These are phyloP conservation scores for Oscheius sp. DNA, from an alignment of 2,888 invertebrate genomes.

Conservation along the genomic window DNA sequence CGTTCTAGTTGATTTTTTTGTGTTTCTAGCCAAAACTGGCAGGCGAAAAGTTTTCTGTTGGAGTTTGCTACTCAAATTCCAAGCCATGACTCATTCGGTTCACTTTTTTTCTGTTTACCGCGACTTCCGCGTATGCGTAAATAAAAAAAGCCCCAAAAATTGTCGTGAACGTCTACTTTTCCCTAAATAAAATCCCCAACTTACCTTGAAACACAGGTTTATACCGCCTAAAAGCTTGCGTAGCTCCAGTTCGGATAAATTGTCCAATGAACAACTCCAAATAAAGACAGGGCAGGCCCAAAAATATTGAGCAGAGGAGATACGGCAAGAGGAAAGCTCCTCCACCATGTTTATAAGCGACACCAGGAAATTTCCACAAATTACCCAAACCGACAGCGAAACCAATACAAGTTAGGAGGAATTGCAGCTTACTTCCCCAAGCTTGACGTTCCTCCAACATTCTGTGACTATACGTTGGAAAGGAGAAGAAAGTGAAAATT, in stretches of 20 bases:
- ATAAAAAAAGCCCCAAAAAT: too few relatives aligned
- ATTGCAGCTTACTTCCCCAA: slow-evolving; percentile 37
- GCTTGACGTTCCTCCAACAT: slow-evolving; percentile 26
- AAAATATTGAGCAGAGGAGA: slow-evolving; percentile 21
- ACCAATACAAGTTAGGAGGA: slow-evolving; percentile 37
- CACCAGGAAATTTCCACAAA: slow-evolving; percentile 34
- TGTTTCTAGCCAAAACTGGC: too few relatives aligned
- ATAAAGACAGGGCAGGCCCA: slow-evolving; percentile 34
- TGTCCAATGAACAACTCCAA: slow-evolving; percentile 38
- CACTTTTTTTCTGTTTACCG: too few relatives aligned
- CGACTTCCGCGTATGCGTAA: too few relatives aligned
- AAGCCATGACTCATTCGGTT: too few relatives aligned
- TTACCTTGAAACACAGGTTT: slow-evolving; percentile 36
- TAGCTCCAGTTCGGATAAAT: slow-evolving; percentile 24
- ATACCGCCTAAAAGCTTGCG: slow-evolving; percentile 27
- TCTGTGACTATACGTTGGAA: too few relatives aligned
- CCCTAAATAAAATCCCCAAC: too few relatives aligned
- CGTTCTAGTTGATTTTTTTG: too few relatives aligned
- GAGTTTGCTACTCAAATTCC: too few relatives aligned
- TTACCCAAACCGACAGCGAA: slow-evolving; percentile 37
- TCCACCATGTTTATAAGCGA: slow-evolving; percentile 36
- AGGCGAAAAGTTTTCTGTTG: too few relatives aligned
- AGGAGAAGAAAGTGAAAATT: not conserved
- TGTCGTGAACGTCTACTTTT: too few relatives aligned
- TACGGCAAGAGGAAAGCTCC: slow-evolving; percentile 38